Conservation (phyloP, 2,113 vertebrate genomes). For the Charadrius vociferus region DNA sequence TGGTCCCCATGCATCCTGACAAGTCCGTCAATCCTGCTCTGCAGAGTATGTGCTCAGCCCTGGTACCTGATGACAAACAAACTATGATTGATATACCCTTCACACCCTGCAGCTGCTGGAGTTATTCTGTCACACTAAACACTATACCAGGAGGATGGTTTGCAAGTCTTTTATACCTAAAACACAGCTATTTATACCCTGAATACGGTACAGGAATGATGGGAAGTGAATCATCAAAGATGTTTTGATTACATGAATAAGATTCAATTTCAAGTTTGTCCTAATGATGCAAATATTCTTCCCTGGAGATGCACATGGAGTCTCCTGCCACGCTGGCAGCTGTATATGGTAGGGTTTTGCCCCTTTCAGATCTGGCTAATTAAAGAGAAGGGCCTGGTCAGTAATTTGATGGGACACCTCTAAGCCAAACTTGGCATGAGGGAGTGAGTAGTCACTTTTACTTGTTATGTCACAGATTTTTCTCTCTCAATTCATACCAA, state of each 20-base stretch:
- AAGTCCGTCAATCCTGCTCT: not conserved
- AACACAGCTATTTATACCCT: conserved; percentile 23
- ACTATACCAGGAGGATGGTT: not conserved
- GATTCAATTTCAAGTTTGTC: conserved; percentile 36
- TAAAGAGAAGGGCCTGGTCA: not conserved
- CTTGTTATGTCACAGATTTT: not conserved
- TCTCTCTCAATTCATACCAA: not conserved
- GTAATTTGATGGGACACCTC: not conserved
- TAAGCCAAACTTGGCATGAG: not conserved
- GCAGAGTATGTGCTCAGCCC: not conserved
- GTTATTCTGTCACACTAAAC: not conserved
- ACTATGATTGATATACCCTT: not conserved
- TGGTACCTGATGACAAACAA: not conserved
- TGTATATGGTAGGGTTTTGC: not conserved
- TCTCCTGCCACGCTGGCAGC: not conserved
- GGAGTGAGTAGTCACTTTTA: not conserved
- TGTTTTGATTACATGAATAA: conserved; percentile 46
- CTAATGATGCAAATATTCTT: not conserved
- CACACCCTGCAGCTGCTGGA: not conserved
- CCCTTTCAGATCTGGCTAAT: not conserved
- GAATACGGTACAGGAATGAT: not conserved
- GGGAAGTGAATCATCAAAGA: conserved; percentile 46
- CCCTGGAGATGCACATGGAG: not conserved
- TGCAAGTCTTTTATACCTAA: not conserved
- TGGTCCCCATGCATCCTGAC: not conserved